Percentiles rank a stretch among this genome's conserved stretches.
phyloP scores from a whole-genome alignment of 2,113 vertebrate genomes.

The Odocoileus virginianus region DNA sequence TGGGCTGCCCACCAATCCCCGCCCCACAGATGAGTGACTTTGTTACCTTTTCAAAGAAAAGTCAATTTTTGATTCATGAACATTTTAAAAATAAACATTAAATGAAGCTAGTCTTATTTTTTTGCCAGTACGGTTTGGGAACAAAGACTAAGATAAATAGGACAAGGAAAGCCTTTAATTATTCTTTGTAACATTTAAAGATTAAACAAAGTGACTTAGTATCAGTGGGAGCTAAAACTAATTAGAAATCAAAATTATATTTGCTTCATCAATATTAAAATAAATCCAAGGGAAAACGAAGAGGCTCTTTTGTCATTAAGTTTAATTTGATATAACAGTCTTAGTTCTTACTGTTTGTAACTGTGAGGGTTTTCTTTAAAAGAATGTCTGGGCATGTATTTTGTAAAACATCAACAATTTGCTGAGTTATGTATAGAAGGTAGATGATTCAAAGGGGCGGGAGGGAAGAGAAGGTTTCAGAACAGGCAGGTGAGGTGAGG shows the following conservation, averaged over 20 bases:
- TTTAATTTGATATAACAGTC: conserved; percentile 48
- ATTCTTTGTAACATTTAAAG: conserved; percentile 55
- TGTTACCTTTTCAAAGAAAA: not conserved
- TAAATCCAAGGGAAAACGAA: conserved; percentile 44
- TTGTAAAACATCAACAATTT: not conserved
- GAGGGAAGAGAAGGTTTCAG: not conserved
- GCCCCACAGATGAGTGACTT: not conserved
- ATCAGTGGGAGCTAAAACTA: conserved; percentile 50
- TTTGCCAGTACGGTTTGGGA: not conserved
- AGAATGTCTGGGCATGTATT: not conserved
- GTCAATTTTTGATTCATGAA: not conserved
- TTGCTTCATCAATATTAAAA: conserved; percentile 28
- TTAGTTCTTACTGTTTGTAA: conserved; percentile 24
- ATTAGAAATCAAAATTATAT: conserved; percentile 62
- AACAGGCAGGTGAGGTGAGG: not conserved
- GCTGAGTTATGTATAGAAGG: not conserved
- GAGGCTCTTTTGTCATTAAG: conserved; percentile 44
- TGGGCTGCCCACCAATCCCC: not conserved
- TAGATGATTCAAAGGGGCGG: not conserved
- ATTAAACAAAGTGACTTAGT: conserved; percentile 23
- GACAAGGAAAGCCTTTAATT: conserved; percentile 34
- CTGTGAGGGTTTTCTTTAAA: not conserved
- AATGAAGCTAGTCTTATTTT: not conserved
- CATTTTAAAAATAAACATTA: conserved; percentile 18
- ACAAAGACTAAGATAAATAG: not conserved